Conservation (phyloP, 1,140 invertebrate genomes). For the Pseudoatta argentina region DNA sequence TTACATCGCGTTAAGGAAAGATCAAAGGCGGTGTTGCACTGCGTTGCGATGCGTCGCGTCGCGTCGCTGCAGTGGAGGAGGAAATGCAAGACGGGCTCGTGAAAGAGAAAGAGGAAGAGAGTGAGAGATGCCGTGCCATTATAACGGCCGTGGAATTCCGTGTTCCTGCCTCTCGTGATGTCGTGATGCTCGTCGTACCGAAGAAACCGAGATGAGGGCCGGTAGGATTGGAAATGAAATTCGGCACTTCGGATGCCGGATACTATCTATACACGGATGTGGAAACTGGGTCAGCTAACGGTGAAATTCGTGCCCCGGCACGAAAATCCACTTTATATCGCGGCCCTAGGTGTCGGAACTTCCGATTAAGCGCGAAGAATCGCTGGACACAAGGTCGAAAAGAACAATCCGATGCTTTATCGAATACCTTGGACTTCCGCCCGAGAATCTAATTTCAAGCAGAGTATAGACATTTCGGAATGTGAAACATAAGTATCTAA, state of each 20-base stretch:
- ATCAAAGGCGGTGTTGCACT: slow-evolving; percentile 52
- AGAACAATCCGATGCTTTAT: background rate
- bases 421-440: background rate
- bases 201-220: slow-evolving; percentile 58
- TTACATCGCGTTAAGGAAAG: slow-evolving; percentile 39
- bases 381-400: slow-evolving; percentile 2
- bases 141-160: slow-evolving; percentile 54
- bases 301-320: slow-evolving; percentile 59
- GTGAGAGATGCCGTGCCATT: slow-evolving; percentile 11
- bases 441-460: background rate
- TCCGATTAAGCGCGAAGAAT: slow-evolving; percentile 50
- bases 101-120: slow-evolving; percentile 30
- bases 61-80: background rate
- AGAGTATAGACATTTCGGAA: too few species aligned
- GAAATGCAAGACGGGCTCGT: slow-evolving; percentile 7
- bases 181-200: slow-evolving; percentile 21
- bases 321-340: slow-evolving; percentile 58
- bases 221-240: slow-evolving; percentile 58
- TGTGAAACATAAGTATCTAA: background rate
- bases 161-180: slow-evolving; percentile 28
- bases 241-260: slow-evolving; percentile 54
- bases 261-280: slow-evolving; percentile 56
- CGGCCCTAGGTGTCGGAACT: slow-evolving; percentile 53
- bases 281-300: slow-evolving; percentile 63
- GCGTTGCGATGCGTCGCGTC: background rate